Evolutionary conservation across 1,140 invertebrate genomes (phyloP).

Genomic region (Drosophila navojoa): DNA sequence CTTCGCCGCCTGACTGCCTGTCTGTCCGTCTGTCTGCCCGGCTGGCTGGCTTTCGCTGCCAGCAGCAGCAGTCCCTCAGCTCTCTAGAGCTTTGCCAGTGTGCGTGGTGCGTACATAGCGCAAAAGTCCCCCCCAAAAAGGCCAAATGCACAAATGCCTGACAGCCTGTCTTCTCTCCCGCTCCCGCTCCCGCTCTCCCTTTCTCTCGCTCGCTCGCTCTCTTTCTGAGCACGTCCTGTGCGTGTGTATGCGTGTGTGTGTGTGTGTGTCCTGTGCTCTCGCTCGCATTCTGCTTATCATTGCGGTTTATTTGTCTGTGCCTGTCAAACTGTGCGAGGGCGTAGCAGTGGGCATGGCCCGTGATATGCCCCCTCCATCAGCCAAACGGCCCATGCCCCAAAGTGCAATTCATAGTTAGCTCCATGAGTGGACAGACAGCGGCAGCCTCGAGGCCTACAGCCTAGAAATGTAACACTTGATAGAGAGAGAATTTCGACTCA

Average conservation of each 20-base stretch:
- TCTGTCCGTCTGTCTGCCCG: constrained; percentile 1
- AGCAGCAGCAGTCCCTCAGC: neutral
- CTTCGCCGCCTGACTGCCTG: neutral
- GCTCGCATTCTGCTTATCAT: constrained; percentile 47
- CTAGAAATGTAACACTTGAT: too few relatives aligned
- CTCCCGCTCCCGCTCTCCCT: neutral
- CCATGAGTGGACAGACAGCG: neutral
- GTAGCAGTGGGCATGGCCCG: too few relatives aligned
- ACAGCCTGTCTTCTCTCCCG: constrained; percentile 19
- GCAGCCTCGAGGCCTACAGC: too few relatives aligned
- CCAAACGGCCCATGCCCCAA: constrained; percentile 35
- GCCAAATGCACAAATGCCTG: constrained; percentile 45
- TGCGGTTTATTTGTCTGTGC: constrained; percentile 50
- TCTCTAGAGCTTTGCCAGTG: constrained; percentile 4
- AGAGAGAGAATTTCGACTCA: too few relatives aligned
- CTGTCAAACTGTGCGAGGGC: constrained; percentile 30
- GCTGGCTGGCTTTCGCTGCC: constrained; percentile 22
- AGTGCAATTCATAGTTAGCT: constrained; percentile 31
- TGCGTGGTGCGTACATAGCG: constrained; percentile 48
- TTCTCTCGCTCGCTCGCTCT: constrained; percentile 12
- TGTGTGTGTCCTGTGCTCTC: neutral
- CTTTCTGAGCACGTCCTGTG: neutral
- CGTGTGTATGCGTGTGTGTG: neutral
- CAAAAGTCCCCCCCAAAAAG: constrained; percentile 47
- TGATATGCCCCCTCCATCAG: neutral